Percentiles rank a stretch among this genome's conserved stretches.
Evolutionary conservation across 2,888 invertebrate species (phyloP).

Genomic region (Torymus auratus): DNA sequence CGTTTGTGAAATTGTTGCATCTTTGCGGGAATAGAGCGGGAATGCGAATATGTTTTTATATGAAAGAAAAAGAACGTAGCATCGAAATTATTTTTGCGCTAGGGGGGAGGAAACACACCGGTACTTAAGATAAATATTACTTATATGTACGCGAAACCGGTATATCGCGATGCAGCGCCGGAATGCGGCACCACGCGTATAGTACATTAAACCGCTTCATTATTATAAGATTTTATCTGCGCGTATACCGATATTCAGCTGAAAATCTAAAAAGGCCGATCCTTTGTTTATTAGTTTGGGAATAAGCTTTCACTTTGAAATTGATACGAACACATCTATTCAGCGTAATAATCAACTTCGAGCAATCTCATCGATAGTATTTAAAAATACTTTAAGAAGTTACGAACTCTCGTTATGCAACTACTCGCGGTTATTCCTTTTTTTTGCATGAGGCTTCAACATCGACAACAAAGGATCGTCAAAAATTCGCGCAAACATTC

Average conservation of each 20-base stretch:
- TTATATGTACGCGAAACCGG: not conserved
- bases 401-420: not conserved
- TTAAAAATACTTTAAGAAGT: not conserved
- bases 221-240: slow-evolving; percentile 4
- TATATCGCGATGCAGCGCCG: not conserved
- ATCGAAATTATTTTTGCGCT: too few species aligned
- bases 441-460: too few species aligned
- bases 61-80: too few species aligned
- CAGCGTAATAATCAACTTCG: not conserved
- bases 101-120: too few species aligned
- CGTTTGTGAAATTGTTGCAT: too few species aligned
- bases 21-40: too few species aligned
- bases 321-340: not conserved
- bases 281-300: not conserved
- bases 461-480: too few species aligned
- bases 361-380: not conserved
- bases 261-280: not conserved
- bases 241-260: not conserved
- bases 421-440: too few species aligned
- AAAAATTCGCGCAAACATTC: too few species aligned
- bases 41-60: too few species aligned
- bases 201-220: not conserved
- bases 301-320: slow-evolving; percentile 28
- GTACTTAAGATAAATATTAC: too few species aligned
- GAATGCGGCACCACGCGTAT: not conserved